Base-by-base conservation (phyloP, 2,113 vertebrate species). In the Barbus barbus region DNA sequence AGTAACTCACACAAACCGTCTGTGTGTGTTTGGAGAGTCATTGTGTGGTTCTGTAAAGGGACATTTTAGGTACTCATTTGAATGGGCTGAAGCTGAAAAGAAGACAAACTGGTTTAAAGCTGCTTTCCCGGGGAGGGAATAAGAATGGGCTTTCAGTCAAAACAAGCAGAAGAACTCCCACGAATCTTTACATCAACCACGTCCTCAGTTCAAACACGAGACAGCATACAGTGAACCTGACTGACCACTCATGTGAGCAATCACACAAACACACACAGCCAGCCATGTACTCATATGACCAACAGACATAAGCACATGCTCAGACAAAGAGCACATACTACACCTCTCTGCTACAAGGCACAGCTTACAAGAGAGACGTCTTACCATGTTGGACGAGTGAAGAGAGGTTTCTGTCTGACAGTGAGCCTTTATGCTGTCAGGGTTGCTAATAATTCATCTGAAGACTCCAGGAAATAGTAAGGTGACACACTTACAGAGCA, bases 381-480 rank as follows among this genome's bases (percentile, higher is more conserved):
- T 65, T 63, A 85, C 83, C 83, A 85, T 85, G 9, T 24, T 81
- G 56, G 44, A 80, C 24, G 28, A 38, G n/a, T 6, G 9, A 18
- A 14, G 24, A 71, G 63, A 14, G 20, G 18, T 58, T 16, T 58
- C 18, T 9, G 28, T 72, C 33, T 72, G 5, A 9, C 4, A 58
- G 6, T n/a, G n/a, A n/a, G n/a, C n/a, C n/a, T n/a, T n/a, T n/a
- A n/a, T n/a, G n/a, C n/a, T n/a, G n/a, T n/a, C n/a, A n/a, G n/a
- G n/a, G n/a, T n/a, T n/a, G n/a, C n/a, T n/a, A n/a, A n/a, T n/a
- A n/a, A n/a, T n/a, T 60, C 26, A 72, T 71, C 28, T 41, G 36
- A 58, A 81, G 16, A 69, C 41, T 53, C 41, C 75, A 61, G 77
- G 83, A 80, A 85, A 85, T 38, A 58, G 6, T 82, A 9, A 44